Percentiles rank a stretch among this genome's conserved stretches.
phyloP scores from a whole-genome alignment of 2,888 invertebrate genomes.

The Lysandra coridon region DNA sequence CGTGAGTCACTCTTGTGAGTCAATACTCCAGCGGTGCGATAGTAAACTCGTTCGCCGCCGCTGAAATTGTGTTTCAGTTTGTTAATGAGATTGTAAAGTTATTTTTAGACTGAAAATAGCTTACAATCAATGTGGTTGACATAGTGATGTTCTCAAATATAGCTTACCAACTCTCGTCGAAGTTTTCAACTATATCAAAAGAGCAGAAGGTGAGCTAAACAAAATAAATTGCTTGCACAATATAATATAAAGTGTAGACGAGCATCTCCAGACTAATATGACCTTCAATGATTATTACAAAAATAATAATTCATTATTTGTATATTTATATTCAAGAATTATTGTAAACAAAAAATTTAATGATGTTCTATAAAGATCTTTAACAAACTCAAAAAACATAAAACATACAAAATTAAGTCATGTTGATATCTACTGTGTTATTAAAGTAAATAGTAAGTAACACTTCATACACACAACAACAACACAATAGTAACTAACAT shows the following conservation, averaged over 20 bases:
- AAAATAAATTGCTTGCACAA: background rate
- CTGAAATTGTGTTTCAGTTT: constrained; percentile 19
- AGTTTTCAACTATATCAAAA: constrained; percentile 55
- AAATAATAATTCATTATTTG: background rate
- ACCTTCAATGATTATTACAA: background rate
- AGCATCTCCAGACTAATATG: background rate
- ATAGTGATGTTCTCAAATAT: constrained; percentile 69
- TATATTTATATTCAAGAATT: too few relatives aligned
- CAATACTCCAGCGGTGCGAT: constrained; percentile 34
- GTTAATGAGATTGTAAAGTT: constrained; percentile 49
- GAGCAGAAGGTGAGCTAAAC: constrained; percentile 60
- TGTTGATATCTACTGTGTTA: too few relatives aligned
- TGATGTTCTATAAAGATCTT: too few relatives aligned
- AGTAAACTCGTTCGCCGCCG: constrained; percentile 40
- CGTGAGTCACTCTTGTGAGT: constrained; percentile 21
- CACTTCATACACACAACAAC: too few relatives aligned
- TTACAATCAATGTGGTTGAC: constrained; percentile 52
- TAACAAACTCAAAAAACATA: too few relatives aligned
- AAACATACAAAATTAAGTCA: too few relatives aligned
- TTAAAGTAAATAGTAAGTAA: too few relatives aligned
- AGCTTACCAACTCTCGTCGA: constrained; percentile 70
- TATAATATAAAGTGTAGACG: background rate
- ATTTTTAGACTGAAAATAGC: constrained; percentile 50
- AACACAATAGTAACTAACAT: too few relatives aligned
- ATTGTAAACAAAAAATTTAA: too few relatives aligned